Evolutionary conservation across 2,113 vertebrate genomes (phyloP).

Genomic region (Anoplopoma fimbria): DNA sequence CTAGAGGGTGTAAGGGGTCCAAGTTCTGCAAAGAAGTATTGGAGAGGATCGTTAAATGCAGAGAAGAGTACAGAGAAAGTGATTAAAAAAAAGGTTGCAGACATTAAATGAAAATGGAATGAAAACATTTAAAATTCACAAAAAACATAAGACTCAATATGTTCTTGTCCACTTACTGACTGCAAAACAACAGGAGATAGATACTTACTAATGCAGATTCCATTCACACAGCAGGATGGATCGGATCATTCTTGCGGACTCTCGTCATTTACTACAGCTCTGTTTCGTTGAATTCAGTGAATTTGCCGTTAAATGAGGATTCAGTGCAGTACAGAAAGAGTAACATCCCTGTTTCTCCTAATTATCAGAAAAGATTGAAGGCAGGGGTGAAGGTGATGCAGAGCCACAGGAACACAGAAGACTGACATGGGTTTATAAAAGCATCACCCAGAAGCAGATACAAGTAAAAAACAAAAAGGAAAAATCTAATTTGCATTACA

Average conservation of each 20-base stretch:
- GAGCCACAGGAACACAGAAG: background rate
- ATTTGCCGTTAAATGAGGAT: background rate
- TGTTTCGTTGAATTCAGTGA: background rate
- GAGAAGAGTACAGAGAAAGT: background rate
- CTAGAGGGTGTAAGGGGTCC: constrained; percentile 65
- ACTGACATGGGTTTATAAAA: background rate
- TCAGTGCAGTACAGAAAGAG: background rate
- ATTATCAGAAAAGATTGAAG: background rate
- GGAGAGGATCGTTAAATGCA: background rate
- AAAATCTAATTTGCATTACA: background rate
- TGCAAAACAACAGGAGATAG: background rate
- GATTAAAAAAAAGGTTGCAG: constrained; percentile 7
- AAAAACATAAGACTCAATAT: background rate
- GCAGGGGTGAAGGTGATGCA: background rate
- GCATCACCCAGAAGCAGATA: background rate
- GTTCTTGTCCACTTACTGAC: background rate
- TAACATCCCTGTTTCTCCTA: background rate
- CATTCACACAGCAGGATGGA: background rate
- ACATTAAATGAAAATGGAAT: background rate
- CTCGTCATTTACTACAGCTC: background rate
- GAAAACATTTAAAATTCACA: background rate
- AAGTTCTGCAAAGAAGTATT: constrained; percentile 16
- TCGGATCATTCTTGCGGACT: background rate
- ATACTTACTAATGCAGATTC: background rate
- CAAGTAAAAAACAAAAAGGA: background rate